phyloP scores from a whole-genome alignment of 2,888 invertebrate genomes.

The Euproctis similis region DNA sequence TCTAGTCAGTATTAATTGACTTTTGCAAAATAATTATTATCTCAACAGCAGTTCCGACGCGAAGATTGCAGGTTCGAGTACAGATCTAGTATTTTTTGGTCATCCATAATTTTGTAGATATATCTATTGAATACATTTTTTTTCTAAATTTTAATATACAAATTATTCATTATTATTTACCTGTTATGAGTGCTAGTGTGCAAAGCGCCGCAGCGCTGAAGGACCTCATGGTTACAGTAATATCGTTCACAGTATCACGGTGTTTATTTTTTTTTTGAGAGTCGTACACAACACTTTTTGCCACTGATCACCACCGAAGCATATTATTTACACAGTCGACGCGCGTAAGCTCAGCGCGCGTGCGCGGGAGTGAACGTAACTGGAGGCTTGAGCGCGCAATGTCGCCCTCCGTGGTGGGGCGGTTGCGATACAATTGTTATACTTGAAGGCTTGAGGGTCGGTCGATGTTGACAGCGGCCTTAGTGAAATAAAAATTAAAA shows the following conservation, averaged over 20 bases:
- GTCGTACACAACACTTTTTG: conserved; percentile 61
- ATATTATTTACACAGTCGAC: conserved; percentile 52
- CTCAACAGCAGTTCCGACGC: too few species aligned
- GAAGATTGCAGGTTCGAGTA: too few species aligned
- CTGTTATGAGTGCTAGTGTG: conserved; percentile 55
- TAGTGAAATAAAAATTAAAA: neutral
- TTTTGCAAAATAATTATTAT: too few species aligned
- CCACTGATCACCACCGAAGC: conserved; percentile 64
- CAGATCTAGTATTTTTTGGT: too few species aligned
- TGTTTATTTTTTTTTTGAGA: conserved; percentile 33
- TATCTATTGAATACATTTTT: too few species aligned
- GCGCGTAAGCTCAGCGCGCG: conserved; percentile 68
- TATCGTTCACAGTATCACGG: conserved; percentile 38
- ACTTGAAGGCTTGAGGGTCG: conserved; percentile 30
- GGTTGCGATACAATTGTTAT: conserved; percentile 38
- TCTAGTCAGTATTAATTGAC: too few species aligned
- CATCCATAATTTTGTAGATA: too few species aligned
- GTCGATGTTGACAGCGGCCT: conserved; percentile 19
- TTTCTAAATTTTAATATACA: neutral
- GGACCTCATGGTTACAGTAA: conserved; percentile 52
- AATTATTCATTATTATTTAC: conserved; percentile 29
- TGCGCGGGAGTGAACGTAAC: conserved; percentile 44
- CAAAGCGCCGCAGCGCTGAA: conserved; percentile 51
- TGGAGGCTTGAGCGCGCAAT: conserved; percentile 20
- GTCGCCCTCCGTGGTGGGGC: conserved; percentile 35